These are phyloP conservation scores for Calliopsis andreniformis DNA, from an alignment of 1,140 invertebrate genomes.

Conservation along the genomic window DNA sequence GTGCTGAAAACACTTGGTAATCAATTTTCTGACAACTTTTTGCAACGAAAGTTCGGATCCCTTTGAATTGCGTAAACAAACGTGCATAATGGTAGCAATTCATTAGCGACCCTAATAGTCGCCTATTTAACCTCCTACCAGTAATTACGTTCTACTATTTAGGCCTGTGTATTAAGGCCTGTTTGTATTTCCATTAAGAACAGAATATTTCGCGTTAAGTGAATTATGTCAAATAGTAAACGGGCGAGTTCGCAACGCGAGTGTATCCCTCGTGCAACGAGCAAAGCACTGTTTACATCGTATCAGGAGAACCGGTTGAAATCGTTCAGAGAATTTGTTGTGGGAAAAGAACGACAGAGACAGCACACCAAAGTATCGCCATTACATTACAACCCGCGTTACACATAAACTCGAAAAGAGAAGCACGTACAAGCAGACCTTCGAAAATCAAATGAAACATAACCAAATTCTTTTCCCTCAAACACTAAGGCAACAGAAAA, in stretches of 20 bases:
- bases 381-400: not conserved
- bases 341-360: conserved; percentile 11
- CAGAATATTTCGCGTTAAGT: conserved; percentile 2
- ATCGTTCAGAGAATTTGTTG: conserved; percentile 43
- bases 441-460: not conserved
- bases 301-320: conserved; percentile 37
- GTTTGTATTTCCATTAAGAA: not conserved
- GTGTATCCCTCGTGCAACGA: conserved; percentile 5
- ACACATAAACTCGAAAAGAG: not conserved
- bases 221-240: conserved; percentile 32
- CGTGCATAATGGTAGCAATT: too few relatives aligned
- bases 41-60: too few relatives aligned
- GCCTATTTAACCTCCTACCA: not conserved
- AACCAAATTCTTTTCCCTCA: too few relatives aligned
- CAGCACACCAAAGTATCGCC: not conserved
- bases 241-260: not conserved
- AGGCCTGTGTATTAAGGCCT: too few relatives aligned
- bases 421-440: not conserved
- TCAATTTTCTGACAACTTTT: too few relatives aligned
- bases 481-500: too few relatives aligned
- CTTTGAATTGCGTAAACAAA: too few relatives aligned
- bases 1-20: too few relatives aligned
- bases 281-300: conserved; percentile 39
- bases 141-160: not conserved
- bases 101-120: too few relatives aligned